Conservation (phyloP, 2,888 invertebrate genomes). For the Metacarcinus magister region DNA sequence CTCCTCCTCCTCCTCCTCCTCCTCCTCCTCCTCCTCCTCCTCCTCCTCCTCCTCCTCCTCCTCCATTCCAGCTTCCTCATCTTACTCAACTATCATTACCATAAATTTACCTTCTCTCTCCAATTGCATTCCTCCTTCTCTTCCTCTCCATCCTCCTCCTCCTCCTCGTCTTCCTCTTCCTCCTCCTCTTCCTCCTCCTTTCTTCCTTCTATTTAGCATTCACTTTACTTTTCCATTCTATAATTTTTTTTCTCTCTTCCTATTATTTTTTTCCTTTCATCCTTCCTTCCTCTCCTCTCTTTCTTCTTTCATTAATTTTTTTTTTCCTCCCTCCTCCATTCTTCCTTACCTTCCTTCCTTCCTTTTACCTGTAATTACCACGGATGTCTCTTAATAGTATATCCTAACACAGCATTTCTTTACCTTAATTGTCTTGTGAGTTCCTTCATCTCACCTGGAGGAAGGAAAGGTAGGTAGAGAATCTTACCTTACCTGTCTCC, state of each 20-base stretch:
- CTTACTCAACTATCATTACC: neutral
- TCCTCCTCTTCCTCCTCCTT: neutral
- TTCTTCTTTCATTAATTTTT: neutral
- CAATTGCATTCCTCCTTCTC: neutral
- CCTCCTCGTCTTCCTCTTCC: neutral
- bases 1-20: neutral
- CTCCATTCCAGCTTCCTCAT: neutral
- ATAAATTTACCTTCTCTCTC: neutral
- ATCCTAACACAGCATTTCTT: too few relatives aligned
- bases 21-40: constrained; percentile 20
- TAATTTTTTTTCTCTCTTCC: neutral
- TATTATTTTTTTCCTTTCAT: neutral
- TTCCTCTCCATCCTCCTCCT: neutral
- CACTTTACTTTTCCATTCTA: neutral
- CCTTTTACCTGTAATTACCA: too few relatives aligned
- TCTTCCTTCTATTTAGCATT: neutral
- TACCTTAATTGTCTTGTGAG: neutral
- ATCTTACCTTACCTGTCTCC: neutral
- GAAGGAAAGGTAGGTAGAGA: neutral
- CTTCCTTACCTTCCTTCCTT: neutral
- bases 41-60: constrained; percentile 38
- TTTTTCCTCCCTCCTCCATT: neutral
- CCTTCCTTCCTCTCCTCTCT: neutral
- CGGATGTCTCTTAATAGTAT: too few relatives aligned
- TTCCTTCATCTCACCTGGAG: neutral